phyloP scores from a whole-genome alignment of 2,113 vertebrate species.

The Podarcis muralis region DNA sequence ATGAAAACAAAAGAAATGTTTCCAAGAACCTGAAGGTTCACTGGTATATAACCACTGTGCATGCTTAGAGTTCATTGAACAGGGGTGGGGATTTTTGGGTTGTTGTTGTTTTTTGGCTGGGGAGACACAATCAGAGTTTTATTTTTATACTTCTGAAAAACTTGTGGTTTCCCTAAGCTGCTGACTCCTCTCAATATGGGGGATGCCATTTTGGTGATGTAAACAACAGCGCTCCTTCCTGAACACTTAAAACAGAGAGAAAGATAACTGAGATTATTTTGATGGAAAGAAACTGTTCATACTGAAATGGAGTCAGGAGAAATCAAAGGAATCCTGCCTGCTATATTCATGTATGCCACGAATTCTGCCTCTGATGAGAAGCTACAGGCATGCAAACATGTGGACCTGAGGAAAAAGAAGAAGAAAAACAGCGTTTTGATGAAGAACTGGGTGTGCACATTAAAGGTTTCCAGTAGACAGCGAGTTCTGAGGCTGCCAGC shows the following conservation, averaged over 20 bases:
- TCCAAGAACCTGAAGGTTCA: too few relatives aligned
- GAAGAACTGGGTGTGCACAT: background rate
- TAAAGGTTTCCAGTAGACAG: conserved; percentile 46
- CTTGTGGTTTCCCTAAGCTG: too few relatives aligned
- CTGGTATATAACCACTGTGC: too few relatives aligned
- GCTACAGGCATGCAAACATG: conserved; percentile 5
- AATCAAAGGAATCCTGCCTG: conserved; percentile 1
- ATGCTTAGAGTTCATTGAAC: too few relatives aligned
- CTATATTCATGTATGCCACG: conserved; percentile 22
- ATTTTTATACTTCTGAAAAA: too few relatives aligned
- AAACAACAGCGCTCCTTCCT: background rate
- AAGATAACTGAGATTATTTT: background rate
- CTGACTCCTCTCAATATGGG: too few relatives aligned
- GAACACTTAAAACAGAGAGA: background rate
- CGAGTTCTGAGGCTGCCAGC: conserved; percentile 52
- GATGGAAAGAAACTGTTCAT: background rate
- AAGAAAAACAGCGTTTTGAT: conserved; percentile 14
- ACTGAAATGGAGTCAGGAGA: conserved; percentile 10
- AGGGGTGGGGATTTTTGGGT: too few relatives aligned
- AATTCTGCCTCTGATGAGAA: conserved; percentile 38
- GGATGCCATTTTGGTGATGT: background rate
- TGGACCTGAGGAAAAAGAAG: conserved; percentile 39
- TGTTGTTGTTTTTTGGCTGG: too few relatives aligned
- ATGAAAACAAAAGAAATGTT: too few relatives aligned
- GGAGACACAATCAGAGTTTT: too few relatives aligned